Percentiles rank a stretch among this genome's conserved stretches.
Evolutionary conservation across 1,140 invertebrate genomes (phyloP).

Genomic region (Chlorops oryzae): DNA sequence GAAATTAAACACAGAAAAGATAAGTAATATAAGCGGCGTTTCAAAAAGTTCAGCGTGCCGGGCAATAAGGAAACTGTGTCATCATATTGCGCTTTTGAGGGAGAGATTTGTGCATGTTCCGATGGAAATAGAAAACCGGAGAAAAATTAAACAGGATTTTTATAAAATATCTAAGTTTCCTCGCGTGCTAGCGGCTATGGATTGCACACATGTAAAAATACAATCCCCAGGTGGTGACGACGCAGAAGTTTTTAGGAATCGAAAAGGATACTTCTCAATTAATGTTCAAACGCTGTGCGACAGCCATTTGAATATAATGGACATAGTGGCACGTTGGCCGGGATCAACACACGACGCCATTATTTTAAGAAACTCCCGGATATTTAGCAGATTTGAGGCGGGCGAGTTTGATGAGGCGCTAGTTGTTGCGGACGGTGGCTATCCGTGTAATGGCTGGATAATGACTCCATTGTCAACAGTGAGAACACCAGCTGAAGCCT

Average conservation of each 20-base stretch:
- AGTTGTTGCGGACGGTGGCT: not conserved
- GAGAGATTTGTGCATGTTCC: no score
- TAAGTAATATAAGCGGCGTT: not conserved
- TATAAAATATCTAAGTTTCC: no score
- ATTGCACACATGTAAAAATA: no score
- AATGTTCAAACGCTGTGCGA: constrained; percentile 1
- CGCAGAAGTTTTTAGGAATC: not conserved
- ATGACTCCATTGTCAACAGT: not conserved
- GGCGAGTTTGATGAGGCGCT: no score
- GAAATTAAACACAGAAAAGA: not conserved
- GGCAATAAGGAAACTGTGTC: not conserved
- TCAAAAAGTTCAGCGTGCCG: not conserved
- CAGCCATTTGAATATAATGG: not conserved
- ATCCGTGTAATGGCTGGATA: not conserved
- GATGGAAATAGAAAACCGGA: no score
- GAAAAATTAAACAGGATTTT: no score
- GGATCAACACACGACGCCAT: not conserved
- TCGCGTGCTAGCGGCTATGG: no score
- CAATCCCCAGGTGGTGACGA: not conserved
- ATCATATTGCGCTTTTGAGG: no score
- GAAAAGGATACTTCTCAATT: not conserved
- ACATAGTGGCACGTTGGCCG: not conserved
- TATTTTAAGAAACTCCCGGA: no score
- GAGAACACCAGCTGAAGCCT: not conserved
- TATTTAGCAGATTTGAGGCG: no score